phyloP scores from a whole-genome alignment of 2,888 invertebrate genomes.

The Thera obeliscata region DNA sequence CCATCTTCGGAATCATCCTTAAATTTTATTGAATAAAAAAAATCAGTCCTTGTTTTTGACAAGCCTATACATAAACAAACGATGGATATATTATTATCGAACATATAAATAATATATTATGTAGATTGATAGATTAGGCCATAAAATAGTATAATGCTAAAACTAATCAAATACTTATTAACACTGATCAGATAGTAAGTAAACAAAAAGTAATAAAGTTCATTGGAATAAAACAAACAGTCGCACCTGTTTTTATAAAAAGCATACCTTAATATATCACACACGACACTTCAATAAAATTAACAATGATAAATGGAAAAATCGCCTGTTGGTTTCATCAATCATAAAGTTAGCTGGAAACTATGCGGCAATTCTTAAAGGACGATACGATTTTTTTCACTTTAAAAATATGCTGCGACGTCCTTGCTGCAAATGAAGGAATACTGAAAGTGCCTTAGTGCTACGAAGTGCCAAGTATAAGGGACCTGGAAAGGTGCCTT shows the following conservation, averaged over 20 bases:
- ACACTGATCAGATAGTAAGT: slow-evolving; percentile 1
- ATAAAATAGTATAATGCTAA: background rate
- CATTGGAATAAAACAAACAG: slow-evolving; percentile 54
- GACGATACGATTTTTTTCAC: slow-evolving; percentile 48
- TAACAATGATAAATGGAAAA: slow-evolving; percentile 82
- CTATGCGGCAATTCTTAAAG: slow-evolving; percentile 49
- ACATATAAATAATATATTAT: too few species aligned
- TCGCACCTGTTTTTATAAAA: slow-evolving; percentile 57
- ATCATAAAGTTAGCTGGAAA: slow-evolving; percentile 72
- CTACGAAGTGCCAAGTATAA: too few species aligned
- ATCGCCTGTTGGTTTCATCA: slow-evolving; percentile 70
- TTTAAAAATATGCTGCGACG: too few species aligned
- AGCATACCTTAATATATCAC: slow-evolving; percentile 65
- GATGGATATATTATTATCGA: too few species aligned
- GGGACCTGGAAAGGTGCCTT: too few species aligned
- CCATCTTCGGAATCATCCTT: too few species aligned
- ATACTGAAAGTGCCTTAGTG: too few species aligned
- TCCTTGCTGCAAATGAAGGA: too few species aligned
- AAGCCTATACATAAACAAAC: too few species aligned
- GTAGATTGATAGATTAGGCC: too few species aligned
- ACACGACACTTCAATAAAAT: slow-evolving; percentile 78
- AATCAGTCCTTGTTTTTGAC: too few species aligned
- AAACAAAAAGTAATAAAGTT: slow-evolving; percentile 29
- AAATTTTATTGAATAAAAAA: too few species aligned
- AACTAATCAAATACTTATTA: background rate